Percentiles rank a stretch among this genome's conserved stretches.
Evolutionary conservation across 2,888 invertebrate genomes (phyloP).

Genomic region (Adela reaumurella): DNA sequence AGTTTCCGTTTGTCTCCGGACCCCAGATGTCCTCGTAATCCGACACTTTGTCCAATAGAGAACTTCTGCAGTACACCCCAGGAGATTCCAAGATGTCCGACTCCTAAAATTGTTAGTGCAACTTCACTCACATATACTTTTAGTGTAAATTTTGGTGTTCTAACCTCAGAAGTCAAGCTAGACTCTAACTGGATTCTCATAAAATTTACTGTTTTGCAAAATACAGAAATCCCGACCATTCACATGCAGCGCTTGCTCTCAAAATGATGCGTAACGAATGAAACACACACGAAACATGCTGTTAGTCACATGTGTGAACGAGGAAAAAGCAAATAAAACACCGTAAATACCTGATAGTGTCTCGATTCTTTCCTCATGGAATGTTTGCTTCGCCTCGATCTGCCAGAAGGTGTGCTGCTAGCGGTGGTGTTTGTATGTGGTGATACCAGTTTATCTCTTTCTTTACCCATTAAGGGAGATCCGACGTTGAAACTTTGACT

Average conservation of each 20-base stretch:
- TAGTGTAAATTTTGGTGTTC: not conserved
- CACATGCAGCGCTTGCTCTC: too few species aligned
- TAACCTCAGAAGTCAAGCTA: not conserved
- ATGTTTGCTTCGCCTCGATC: conserved; percentile 56
- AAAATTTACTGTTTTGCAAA: too few species aligned
- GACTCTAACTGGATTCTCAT: too few species aligned
- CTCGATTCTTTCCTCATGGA: conserved; percentile 63
- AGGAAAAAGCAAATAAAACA: conserved; percentile 10
- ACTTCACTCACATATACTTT: too few species aligned
- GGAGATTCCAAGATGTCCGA: conserved; percentile 83
- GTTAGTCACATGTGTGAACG: conserved; percentile 35
- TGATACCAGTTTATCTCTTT: conserved; percentile 39
- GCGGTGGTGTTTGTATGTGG: conserved; percentile 41
- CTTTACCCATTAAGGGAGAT: conserved; percentile 40
- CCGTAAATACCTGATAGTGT: conserved; percentile 70
- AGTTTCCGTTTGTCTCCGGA: conserved; percentile 49
- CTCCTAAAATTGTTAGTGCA: conserved; percentile 56
- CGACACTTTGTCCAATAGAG: conserved; percentile 86
- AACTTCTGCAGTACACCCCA: conserved; percentile 79
- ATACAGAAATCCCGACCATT: too few species aligned
- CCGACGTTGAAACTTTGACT: conserved; percentile 28
- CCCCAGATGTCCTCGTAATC: conserved; percentile 96
- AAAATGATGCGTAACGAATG: too few species aligned
- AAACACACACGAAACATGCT: conserved; percentile 21
- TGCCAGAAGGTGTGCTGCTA: conserved; percentile 55